Conservation (phyloP, 2,888 invertebrate genomes). For the Quadroppia sp. region DNA sequence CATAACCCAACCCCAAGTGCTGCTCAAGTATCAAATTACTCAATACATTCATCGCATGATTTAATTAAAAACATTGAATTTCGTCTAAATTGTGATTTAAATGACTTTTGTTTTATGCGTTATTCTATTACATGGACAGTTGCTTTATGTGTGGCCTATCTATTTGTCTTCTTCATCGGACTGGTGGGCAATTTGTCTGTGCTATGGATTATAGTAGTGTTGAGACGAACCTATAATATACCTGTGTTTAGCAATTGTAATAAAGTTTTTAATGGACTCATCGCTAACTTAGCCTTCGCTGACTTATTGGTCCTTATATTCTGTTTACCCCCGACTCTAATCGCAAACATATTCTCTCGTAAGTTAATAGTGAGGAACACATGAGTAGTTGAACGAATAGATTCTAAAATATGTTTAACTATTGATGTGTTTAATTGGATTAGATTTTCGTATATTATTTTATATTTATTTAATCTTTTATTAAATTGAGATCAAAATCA, state of each 20-base stretch:
- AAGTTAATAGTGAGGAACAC: slow-evolving; percentile 59
- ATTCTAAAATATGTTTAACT: no score
- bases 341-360: slow-evolving; percentile 94
- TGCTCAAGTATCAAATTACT: no score
- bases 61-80: neutral
- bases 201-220: slow-evolving; percentile 38
- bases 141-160: slow-evolving; percentile 77
- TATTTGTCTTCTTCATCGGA: slow-evolving; percentile 77
- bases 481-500: no score
- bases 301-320: slow-evolving; percentile 89
- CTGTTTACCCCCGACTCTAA: slow-evolving; percentile 84
- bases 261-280: slow-evolving; percentile 91
- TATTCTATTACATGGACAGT: slow-evolving; percentile 76
- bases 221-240: slow-evolving; percentile 9
- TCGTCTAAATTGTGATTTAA: neutral
- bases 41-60: neutral
- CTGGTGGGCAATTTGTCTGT: slow-evolving; percentile 58
- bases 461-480: no score
- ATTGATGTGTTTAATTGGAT: no score
- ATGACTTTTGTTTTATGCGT: slow-evolving; percentile 53
- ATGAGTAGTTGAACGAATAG: no score
- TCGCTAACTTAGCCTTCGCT: slow-evolving; percentile 86
- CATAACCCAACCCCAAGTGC: no score
- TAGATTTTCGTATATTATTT: no score
- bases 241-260: slow-evolving; percentile 58